Percentiles rank a stretch among this genome's conserved stretches.
phyloP scores from a whole-genome alignment of 2,797 vertebrate species.

The Onychomys leucogaster region DNA sequence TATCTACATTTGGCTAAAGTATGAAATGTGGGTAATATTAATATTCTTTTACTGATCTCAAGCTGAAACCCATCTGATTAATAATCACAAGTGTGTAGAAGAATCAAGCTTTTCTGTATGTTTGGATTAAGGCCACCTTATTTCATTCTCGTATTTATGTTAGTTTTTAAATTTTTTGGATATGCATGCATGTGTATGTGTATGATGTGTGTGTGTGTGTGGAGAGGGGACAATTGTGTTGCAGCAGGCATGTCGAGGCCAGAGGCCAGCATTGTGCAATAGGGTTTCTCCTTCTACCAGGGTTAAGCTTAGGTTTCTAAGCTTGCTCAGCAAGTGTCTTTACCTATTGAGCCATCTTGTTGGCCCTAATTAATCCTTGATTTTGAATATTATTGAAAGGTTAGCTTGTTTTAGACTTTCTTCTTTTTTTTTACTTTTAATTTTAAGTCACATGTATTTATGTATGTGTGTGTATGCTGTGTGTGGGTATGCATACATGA shows the following conservation, averaged over 20 bases:
- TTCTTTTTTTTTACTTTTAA: background rate
- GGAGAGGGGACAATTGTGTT: too few relatives aligned
- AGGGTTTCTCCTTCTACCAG: background rate
- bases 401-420: conserved; percentile 17
- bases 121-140: background rate
- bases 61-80: background rate
- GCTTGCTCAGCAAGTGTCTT: background rate
- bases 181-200: background rate
- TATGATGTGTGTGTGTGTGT: background rate
- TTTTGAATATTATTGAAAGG: conserved; percentile 41
- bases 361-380: background rate
- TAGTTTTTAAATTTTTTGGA: background rate
- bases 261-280: too few relatives aligned
- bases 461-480: background rate
- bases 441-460: background rate
- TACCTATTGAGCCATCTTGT: background rate
- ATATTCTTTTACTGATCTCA: background rate
- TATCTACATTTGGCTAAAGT: background rate
- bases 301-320: background rate
- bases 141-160: background rate
- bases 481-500: background rate
- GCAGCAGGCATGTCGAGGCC: background rate
- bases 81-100: background rate
- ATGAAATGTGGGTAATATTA: background rate
- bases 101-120: background rate